Percentiles rank a stretch among this genome's conserved stretches.
Conservation (phyloP, 1,140 invertebrate species). For the Laupala kohalensis region DNA sequence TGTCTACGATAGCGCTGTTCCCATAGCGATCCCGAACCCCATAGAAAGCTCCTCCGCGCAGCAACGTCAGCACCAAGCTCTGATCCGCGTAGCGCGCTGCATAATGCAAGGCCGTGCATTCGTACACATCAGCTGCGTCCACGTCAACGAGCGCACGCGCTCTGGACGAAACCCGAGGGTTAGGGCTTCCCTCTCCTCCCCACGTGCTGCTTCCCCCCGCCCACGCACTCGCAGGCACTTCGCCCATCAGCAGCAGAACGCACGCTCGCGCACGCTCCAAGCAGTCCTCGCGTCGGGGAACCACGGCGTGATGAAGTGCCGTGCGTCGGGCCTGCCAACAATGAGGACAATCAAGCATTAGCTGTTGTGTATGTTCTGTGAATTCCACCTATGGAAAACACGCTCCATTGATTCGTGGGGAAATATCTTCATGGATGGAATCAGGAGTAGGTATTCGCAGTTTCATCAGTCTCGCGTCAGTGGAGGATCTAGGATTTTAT, state of each 20-base stretch:
- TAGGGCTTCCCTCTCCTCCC: too few species aligned
- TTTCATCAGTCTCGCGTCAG: too few species aligned
- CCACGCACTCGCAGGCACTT: background rate
- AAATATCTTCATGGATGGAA: too few species aligned
- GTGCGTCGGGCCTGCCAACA: background rate
- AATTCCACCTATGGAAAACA: too few species aligned
- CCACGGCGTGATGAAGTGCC: background rate
- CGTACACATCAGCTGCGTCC: conserved; percentile 51
- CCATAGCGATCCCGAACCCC: conserved; percentile 49
- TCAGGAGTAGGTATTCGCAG: too few species aligned
- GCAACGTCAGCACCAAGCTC: conserved; percentile 41
- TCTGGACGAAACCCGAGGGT: too few species aligned
- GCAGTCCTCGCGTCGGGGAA: background rate
- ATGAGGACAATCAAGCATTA: too few species aligned
- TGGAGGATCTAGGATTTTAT: too few species aligned
- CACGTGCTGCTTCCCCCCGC: too few species aligned
- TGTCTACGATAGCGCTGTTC: conserved; percentile 53
- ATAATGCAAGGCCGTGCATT: conserved; percentile 70
- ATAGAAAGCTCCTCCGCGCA: conserved; percentile 54
- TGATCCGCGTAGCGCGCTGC: conserved; percentile 52
- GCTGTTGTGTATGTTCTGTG: too few species aligned
- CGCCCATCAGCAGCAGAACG: background rate
- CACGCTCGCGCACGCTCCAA: background rate
- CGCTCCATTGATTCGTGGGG: too few species aligned
- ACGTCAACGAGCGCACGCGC: conserved; percentile 36